A percentile compares a stretch with the other conserved stretches of the same genome.
Evolutionary conservation across 1,140 invertebrate species (phyloP).

Genomic region (Drosophila busckii): DNA sequence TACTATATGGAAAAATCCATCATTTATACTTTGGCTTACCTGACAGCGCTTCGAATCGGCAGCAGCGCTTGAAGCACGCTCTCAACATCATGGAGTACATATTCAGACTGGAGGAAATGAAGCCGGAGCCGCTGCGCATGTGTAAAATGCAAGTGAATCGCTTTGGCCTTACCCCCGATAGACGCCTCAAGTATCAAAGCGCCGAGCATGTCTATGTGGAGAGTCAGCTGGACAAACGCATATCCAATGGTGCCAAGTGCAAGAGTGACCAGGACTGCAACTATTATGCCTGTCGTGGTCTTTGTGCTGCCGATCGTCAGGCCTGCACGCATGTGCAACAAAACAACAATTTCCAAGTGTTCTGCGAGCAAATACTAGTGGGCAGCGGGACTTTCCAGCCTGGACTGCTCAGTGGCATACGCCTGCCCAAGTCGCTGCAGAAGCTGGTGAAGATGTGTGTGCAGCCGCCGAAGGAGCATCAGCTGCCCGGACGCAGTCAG

Average conservation of each 20-base stretch:
- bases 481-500: constrained; percentile 42
- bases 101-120: constrained; percentile 68
- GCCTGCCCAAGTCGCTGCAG: constrained; percentile 41
- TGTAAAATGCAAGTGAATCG: constrained; percentile 70
- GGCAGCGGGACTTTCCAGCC: constrained; percentile 59
- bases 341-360: constrained; percentile 73
- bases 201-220: constrained; percentile 65
- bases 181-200: constrained; percentile 64
- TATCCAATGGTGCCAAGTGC: constrained; percentile 56
- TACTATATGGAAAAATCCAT: neutral
- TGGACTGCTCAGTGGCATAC: constrained; percentile 54
- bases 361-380: constrained; percentile 59
- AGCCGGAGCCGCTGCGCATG: constrained; percentile 71
- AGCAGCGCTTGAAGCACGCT: constrained; percentile 64
- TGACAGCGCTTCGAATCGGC: constrained; percentile 55
- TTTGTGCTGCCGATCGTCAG: constrained; percentile 47
- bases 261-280: constrained; percentile 52
- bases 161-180: constrained; percentile 61
- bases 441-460: constrained; percentile 59
- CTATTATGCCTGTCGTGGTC: constrained; percentile 59
- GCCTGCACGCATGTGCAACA: constrained; percentile 62
- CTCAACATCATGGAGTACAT: constrained; percentile 71
- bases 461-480: constrained; percentile 59
- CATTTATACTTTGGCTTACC: neutral
- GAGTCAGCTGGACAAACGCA: constrained; percentile 62